These are phyloP conservation scores for Notechis scutatus DNA, from an alignment of 2,113 vertebrate species.

Conservation along the genomic window DNA sequence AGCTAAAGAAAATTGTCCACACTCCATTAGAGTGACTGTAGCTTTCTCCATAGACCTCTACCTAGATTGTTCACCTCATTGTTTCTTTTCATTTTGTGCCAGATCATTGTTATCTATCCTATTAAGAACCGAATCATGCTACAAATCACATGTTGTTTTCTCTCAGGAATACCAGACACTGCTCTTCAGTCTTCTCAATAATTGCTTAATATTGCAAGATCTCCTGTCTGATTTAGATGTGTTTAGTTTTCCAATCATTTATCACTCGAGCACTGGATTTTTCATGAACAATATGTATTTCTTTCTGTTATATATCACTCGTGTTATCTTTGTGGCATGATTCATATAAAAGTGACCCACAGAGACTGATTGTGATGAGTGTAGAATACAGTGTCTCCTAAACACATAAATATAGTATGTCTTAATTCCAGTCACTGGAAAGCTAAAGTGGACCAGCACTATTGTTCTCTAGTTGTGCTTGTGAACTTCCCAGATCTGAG, in stretches of 20 bases:
- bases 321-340: not conserved
- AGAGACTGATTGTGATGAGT: not conserved
- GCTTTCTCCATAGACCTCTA: not conserved
- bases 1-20: not conserved
- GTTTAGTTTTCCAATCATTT: not conserved
- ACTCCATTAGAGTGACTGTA: not conserved
- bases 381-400: not conserved
- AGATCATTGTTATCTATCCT: not conserved
- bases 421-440: not conserved
- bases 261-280: not conserved
- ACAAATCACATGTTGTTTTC: not conserved
- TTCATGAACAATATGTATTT: not conserved
- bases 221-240: not conserved
- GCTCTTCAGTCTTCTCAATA: not conserved
- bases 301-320: not conserved
- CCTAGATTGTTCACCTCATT: not conserved
- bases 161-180: not conserved
- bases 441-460: not conserved
- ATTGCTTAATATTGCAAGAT: not conserved
- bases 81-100: not conserved
- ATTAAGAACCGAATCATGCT: not conserved
- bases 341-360: not conserved
- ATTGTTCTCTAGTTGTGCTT: not conserved
- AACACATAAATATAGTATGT: not conserved
- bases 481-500: not conserved